phyloP scores from a whole-genome alignment of 1,140 invertebrate species.

The Stegodyphus dumicola region DNA sequence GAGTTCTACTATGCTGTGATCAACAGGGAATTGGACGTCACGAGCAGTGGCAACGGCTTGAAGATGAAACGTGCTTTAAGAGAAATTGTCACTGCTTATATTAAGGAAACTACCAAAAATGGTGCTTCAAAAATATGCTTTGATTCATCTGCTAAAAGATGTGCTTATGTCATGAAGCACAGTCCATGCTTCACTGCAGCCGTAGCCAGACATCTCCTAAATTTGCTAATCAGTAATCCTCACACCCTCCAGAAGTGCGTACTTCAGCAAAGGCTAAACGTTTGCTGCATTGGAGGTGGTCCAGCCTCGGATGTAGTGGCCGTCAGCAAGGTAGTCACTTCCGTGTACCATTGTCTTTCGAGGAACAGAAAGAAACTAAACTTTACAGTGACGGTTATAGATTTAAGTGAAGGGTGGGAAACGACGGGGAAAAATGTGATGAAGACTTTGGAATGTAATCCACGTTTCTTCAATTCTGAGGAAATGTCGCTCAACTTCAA shows the following conservation, averaged over 20 bases:
- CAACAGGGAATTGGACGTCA: background rate
- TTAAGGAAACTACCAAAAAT: background rate
- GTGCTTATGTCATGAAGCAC: constrained; percentile 32
- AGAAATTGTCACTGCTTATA: constrained; percentile 20
- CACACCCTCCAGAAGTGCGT: background rate
- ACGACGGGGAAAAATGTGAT: constrained; percentile 14
- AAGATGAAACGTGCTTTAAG: background rate
- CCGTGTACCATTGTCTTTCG: background rate
- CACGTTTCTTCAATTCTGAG: background rate
- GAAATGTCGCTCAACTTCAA: background rate
- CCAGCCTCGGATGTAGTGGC: constrained; percentile 25
- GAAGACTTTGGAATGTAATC: background rate
- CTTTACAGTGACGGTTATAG: constrained; percentile 24
- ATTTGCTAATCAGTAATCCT: background rate
- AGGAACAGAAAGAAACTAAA: background rate
- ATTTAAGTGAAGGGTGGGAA: constrained; percentile 24
- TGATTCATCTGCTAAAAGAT: constrained; percentile 8
- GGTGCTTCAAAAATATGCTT: background rate
- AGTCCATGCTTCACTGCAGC: constrained; percentile 33
- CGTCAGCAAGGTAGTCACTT: background rate
- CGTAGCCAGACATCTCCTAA: constrained; percentile 5
- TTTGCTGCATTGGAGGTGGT: constrained; percentile 33
- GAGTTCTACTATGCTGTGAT: constrained; percentile 16
- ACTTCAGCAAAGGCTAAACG: background rate
- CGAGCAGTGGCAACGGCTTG: background rate